Percentiles rank a stretch among this genome's conserved stretches.
Conservation (phyloP, 2,113 vertebrate species). For the Oncorhynchus clarkii region DNA sequence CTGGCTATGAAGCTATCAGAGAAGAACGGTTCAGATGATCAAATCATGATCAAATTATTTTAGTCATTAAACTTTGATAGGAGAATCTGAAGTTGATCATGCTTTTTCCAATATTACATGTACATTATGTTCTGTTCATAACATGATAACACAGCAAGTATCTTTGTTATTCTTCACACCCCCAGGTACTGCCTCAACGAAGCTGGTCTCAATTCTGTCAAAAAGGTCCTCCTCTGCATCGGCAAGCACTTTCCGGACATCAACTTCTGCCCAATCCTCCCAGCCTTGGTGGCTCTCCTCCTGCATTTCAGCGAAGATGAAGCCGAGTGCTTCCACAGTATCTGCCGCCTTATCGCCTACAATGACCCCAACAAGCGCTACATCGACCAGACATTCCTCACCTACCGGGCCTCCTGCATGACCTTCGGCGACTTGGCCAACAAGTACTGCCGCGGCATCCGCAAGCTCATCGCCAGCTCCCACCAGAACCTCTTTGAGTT, state of each 20-base stretch:
- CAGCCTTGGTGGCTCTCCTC: constrained; percentile 79
- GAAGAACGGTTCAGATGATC: not conserved
- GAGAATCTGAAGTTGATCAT: not conserved
- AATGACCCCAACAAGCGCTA: constrained; percentile 77
- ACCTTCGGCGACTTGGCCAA: constrained; percentile 87
- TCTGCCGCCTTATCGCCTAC: constrained; percentile 78
- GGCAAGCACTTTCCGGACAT: constrained; percentile 77
- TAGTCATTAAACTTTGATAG: not conserved
- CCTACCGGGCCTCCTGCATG: constrained; percentile 83
- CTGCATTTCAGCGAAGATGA: constrained; percentile 85
- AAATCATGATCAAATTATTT: not conserved
- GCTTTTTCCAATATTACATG: not conserved
- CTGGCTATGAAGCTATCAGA: constrained; percentile 40
- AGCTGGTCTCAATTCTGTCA: constrained; percentile 75
- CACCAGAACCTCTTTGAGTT: constrained; percentile 82
- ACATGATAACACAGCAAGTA: too few species aligned
- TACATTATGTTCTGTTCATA: not conserved
- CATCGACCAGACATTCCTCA: constrained; percentile 83
- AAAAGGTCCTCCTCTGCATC: constrained; percentile 80
- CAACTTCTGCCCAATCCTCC: constrained; percentile 80
- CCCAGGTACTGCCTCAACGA: constrained; percentile 78
- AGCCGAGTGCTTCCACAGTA: constrained; percentile 81
- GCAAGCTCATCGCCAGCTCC: constrained; percentile 79
- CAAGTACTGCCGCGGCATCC: constrained; percentile 82
- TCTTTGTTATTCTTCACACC: not conserved